A percentile compares a stretch with the other conserved stretches of the same genome.
phyloP scores from a whole-genome alignment of 2,797 vertebrate species.

The Euthynnus affinis region DNA sequence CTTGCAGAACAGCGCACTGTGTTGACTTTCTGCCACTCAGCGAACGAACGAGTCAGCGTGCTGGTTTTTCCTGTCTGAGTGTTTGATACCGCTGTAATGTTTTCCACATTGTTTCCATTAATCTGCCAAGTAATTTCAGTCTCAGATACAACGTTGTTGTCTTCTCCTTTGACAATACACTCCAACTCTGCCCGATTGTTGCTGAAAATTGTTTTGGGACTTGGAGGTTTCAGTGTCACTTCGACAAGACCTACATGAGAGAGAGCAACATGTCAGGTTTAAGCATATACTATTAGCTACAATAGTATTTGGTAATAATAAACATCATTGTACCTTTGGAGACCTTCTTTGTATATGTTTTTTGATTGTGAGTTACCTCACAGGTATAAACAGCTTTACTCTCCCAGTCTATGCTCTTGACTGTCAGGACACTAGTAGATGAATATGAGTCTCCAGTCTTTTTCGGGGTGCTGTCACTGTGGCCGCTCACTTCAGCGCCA shows the following conservation, averaged over 20 bases:
- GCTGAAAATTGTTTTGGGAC: background rate
- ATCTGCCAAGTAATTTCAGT: slow-evolving; percentile 11
- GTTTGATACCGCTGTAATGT: fast-evolving
- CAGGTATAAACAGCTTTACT: slow-evolving; percentile 18
- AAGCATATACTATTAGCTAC: background rate
- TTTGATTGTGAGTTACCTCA: background rate
- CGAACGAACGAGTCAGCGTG: fast-evolving
- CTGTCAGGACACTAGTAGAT: slow-evolving; percentile 22
- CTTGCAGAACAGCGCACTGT: slow-evolving; percentile 13
- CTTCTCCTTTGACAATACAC: slow-evolving; percentile 17
- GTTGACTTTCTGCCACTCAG: fast-evolving
- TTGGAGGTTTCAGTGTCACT: slow-evolving; percentile 13
- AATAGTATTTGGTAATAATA: background rate
- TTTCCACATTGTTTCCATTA: background rate
- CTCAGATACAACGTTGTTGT: fast-evolving
- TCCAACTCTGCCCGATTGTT: slow-evolving; percentile 11
- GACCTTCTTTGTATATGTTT: fast-evolving
- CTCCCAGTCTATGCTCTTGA: slow-evolving; percentile 21
- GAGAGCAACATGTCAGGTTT: background rate
- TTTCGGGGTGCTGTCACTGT: fast-evolving
- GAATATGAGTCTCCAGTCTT: fast-evolving
- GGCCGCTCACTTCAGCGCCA: fast-evolving
- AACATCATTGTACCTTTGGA: slow-evolving; percentile 34
- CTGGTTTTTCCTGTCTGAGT: slow-evolving; percentile 7
- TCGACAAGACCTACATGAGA: background rate